Percentiles rank a stretch among this genome's conserved stretches.
Evolutionary conservation across 2,888 invertebrate species (phyloP).

Genomic region (Sipha maydis): DNA sequence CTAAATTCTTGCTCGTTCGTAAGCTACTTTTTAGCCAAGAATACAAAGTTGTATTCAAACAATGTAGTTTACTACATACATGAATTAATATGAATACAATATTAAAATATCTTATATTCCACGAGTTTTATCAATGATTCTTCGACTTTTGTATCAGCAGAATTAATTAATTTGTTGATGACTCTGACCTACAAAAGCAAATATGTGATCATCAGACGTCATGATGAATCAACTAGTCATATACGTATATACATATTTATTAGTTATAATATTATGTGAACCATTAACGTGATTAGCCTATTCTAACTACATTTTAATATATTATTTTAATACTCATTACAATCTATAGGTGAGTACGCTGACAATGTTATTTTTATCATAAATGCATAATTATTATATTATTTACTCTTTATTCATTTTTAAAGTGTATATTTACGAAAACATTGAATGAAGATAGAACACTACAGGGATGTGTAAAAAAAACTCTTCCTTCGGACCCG

Average conservation of each 20-base stretch:
- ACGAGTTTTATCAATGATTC: constrained; percentile 24
- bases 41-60: not conserved
- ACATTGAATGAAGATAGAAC: constrained; percentile 57
- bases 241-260: not conserved
- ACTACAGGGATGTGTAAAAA: constrained; percentile 43
- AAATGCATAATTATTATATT: not conserved
- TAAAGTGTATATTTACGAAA: constrained; percentile 17
- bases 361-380: not conserved
- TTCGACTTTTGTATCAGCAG: constrained; percentile 31
- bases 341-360: not conserved
- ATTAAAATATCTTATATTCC: not conserved
- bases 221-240: not conserved
- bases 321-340: not conserved
- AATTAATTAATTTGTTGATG: constrained; percentile 56
- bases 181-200: constrained; percentile 58
- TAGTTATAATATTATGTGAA: not conserved
- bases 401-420: constrained; percentile 12
- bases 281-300: not conserved
- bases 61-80: not conserved
- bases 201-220: constrained; percentile 36
- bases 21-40: not conserved
- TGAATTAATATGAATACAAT: not conserved
- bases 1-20: not conserved
- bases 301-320: not conserved
- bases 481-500: constrained; percentile 56